These are phyloP conservation scores for Brachypalpus laphriformis DNA, from an alignment of 2,888 invertebrate species.

Conservation along the genomic window DNA sequence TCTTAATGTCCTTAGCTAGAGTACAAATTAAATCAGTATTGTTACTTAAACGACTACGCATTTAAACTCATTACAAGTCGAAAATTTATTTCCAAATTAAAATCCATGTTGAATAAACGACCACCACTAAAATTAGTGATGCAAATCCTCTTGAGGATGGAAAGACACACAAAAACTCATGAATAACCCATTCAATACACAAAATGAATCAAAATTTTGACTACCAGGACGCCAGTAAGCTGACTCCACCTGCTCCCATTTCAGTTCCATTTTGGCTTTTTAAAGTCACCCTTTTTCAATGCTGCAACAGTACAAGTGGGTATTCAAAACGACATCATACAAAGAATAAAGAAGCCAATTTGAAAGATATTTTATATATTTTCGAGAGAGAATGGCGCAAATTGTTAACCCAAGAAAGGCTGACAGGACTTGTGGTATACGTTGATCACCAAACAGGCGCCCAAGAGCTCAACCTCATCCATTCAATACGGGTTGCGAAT, in stretches of 20 bases:
- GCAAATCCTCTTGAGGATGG: slow-evolving; percentile 45
- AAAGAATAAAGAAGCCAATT: slow-evolving; percentile 47
- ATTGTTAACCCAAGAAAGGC: slow-evolving; percentile 5
- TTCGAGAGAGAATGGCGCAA: not conserved
- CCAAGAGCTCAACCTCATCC: not conserved
- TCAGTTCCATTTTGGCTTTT: slow-evolving; percentile 9
- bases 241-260: not conserved
- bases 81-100: slow-evolving; percentile 31
- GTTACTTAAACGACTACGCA: not conserved
- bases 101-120: slow-evolving; percentile 50
- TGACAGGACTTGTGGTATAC: not conserved
- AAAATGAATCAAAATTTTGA: slow-evolving; percentile 43
- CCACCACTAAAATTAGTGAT: slow-evolving; percentile 57
- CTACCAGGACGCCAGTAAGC: not conserved
- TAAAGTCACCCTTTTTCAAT: not conserved
- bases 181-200: slow-evolving; percentile 44
- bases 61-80: slow-evolving; percentile 15
- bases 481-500: slow-evolving; percentile 28
- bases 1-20: not conserved
- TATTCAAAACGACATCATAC: slow-evolving; percentile 47
- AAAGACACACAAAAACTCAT: slow-evolving; percentile 48
- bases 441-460: slow-evolving; percentile 19
- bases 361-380: slow-evolving; percentile 14
- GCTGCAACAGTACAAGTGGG: slow-evolving; percentile 14
- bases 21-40: not conserved